Base-by-base conservation (phyloP, 2,113 vertebrate genomes). In the Columba livia region DNA sequence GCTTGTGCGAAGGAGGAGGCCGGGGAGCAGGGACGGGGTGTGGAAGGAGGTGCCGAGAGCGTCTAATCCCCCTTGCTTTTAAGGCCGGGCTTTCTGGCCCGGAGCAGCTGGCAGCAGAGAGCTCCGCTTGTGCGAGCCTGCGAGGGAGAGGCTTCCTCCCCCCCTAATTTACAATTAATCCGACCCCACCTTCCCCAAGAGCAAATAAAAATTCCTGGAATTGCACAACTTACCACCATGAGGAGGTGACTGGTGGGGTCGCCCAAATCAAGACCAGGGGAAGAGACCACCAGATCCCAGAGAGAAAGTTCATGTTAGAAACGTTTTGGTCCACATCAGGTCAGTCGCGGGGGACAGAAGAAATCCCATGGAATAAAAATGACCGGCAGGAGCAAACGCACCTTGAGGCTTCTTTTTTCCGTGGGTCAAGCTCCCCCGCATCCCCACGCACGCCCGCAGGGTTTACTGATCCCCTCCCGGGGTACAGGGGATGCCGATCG, bases 151-250 rank as follows among this genome's bases (percentile, higher is more conserved):
- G 75, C 75, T 85, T 42, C 12, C 29, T 25, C 24, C 24, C 19
- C 24, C 54, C 36, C 31, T 62, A 70, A 70, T 69, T 89, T 60
- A 70, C 81, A 74, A 72, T 93, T 91, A 94, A 93, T 94, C 89
- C 93, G 51, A 93, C 90, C 91, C 90, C 96, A 91, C 92, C 86
- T 94, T 94, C 67, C 94, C 94, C 96, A 73, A 85, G 85, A 83
- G 87, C 96, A 94, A 84, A 92, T 84, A 84, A 92, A 94, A 94
- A 95, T 91, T 88, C 83, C 82, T 58, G 86, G 70, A 88, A 93
- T 73, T 58, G 83, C 85, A 79, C 29, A 93, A 98, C 99, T 99
- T 97, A 99, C 99, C 99, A 99, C 99, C 99, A 99, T 98, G 99
- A 99, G 96, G 99, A 98, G 93, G 98, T 97, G 97, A 99, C 98